Evolutionary conservation across 2,797 vertebrate species (phyloP).

Genomic region (Lithobates pipiens): DNA sequence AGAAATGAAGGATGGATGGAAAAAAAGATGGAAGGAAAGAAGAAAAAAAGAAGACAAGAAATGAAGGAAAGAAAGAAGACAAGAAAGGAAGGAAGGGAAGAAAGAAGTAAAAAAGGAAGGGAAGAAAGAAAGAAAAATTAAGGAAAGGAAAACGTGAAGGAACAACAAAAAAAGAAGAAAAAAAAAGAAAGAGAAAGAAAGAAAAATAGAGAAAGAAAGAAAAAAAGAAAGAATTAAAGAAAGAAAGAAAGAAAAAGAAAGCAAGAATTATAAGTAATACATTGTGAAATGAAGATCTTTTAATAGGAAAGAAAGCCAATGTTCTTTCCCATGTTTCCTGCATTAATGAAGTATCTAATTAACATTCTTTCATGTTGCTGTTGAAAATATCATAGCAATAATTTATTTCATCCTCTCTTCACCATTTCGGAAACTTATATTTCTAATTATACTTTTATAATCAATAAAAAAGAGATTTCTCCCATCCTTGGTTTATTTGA

Average conservation of each 20-base stretch:
- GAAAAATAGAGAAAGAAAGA: neutral
- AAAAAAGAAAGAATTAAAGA: neutral
- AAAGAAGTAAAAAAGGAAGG: no score
- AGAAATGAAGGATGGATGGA: neutral
- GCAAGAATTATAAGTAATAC: neutral
- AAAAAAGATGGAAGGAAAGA: neutral
- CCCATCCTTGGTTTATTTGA: conserved; percentile 54
- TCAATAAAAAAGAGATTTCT: conserved; percentile 69
- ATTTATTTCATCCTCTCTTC: conserved; percentile 6
- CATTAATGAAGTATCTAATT: conserved; percentile 47
- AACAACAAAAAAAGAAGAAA: no score
- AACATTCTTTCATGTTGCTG: conserved; percentile 10
- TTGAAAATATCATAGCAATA: neutral
- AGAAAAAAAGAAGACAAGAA: neutral
- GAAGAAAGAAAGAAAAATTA: no score
- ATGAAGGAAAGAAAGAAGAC: no score
- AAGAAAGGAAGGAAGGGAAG: no score
- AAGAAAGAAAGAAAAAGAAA: neutral
- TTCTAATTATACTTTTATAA: conserved; percentile 44
- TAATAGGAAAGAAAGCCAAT: conserved; percentile 17
- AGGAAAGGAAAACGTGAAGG: no score
- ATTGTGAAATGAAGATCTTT: neutral
- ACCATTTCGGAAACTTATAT: neutral
- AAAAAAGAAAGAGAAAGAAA: conserved; percentile 54
- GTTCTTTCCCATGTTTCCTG: neutral